Conservation (phyloP, 2,888 invertebrate species). For the Pammene aurita region DNA sequence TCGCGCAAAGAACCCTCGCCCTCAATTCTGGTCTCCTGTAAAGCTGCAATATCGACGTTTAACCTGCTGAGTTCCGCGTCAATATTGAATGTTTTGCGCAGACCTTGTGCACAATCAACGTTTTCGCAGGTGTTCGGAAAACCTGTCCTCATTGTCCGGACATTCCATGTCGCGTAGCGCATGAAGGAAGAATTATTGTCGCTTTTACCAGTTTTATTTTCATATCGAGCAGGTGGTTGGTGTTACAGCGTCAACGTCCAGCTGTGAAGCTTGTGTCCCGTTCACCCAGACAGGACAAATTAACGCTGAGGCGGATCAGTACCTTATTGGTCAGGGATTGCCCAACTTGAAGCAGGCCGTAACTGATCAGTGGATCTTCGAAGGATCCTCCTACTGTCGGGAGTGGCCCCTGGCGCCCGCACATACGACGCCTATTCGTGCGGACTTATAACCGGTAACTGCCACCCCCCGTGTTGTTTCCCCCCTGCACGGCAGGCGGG, state of each 20-base stretch:
- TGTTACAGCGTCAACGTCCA: neutral
- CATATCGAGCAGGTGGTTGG: too few relatives aligned
- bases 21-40: neutral
- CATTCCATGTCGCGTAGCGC: neutral
- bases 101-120: too few relatives aligned
- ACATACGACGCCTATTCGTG: neutral
- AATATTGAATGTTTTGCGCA: too few relatives aligned
- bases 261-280: constrained; percentile 16
- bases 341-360: neutral
- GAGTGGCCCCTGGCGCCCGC: neutral
- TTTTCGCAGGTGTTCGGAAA: too few relatives aligned
- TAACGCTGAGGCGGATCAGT: constrained; percentile 27
- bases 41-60: neutral
- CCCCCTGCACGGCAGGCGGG: constrained; percentile 2
- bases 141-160: too few relatives aligned
- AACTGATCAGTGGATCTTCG: constrained; percentile 4
- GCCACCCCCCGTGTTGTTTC: constrained; percentile 24
- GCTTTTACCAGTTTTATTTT: too few relatives aligned
- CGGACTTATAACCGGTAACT: constrained; percentile 29
- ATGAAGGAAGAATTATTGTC: too few relatives aligned
- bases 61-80: too few relatives aligned
- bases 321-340: too few relatives aligned
- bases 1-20: neutral
- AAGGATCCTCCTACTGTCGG: constrained; percentile 3
- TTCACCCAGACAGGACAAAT: constrained; percentile 8